Conservation (phyloP, 2,113 vertebrate genomes). For the Trichechus manatus region DNA sequence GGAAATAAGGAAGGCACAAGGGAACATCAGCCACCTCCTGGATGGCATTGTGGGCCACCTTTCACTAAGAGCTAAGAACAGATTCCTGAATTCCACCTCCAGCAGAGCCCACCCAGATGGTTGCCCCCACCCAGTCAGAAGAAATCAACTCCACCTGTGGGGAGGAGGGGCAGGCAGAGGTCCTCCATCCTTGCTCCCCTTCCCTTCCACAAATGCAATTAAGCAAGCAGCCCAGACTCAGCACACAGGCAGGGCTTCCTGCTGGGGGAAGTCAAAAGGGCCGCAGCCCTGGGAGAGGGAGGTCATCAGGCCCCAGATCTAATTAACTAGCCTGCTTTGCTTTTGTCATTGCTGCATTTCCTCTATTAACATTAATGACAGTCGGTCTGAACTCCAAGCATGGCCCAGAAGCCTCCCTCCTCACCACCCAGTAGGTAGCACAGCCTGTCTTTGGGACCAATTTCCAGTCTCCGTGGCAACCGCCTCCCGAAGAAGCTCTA, state of each 20-base stretch:
- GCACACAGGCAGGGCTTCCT: slow-evolving; percentile 72
- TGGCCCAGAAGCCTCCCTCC: slow-evolving; percentile 68
- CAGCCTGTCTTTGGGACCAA: slow-evolving; percentile 70
- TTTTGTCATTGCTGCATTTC: slow-evolving; percentile 73
- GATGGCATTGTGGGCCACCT: neutral
- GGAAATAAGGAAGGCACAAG: neutral
- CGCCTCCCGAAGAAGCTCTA: slow-evolving; percentile 51
- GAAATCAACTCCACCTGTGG: neutral
- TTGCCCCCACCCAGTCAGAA: neutral
- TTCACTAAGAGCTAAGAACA: neutral
- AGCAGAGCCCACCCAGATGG: neutral
- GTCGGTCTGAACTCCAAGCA: slow-evolving; percentile 43
- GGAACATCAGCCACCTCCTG: neutral
- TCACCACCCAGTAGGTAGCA: slow-evolving; percentile 22
- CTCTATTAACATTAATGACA: slow-evolving; percentile 74
- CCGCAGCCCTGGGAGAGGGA: slow-evolving; percentile 2
- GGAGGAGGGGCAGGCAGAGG: neutral
- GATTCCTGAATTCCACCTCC: neutral
- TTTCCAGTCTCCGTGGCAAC: slow-evolving; percentile 84
- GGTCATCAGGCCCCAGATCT: slow-evolving; percentile 79
- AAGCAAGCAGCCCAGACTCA: slow-evolving; percentile 66
- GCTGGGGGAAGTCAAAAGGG: slow-evolving; percentile 68
- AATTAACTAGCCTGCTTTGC: slow-evolving; percentile 78
- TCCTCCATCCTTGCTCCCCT: slow-evolving; percentile 45
- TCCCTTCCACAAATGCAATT: slow-evolving; percentile 68